Conservation (phyloP, 2,113 vertebrate genomes). For the Solenodon paradoxus region DNA sequence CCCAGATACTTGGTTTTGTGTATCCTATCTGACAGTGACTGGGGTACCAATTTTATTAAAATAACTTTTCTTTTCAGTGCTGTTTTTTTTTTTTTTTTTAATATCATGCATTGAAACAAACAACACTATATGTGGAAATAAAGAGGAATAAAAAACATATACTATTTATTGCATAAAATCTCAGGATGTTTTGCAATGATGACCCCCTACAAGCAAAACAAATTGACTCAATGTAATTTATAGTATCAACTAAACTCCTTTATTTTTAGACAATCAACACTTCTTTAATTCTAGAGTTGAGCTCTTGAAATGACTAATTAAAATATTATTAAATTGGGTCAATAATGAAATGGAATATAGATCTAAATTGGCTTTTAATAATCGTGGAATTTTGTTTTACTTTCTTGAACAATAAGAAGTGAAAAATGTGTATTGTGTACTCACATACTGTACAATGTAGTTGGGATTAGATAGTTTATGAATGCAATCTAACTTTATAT, state of each 20-base stretch:
- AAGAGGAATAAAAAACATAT: not conserved
- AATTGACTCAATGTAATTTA: slow-evolving; percentile 56
- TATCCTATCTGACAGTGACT: not conserved
- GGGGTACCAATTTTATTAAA: not conserved
- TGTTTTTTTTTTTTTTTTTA: not conserved
- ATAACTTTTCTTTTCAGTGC: not conserved
- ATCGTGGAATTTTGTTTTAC: slow-evolving; percentile 59
- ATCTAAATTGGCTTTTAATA: slow-evolving; percentile 62
- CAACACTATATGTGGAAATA: not conserved
- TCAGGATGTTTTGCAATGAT: slow-evolving; percentile 38
- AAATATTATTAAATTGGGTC: slow-evolving; percentile 65
- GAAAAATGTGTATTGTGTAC: slow-evolving; percentile 61
- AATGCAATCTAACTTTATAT: slow-evolving; percentile 68
- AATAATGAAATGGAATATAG: slow-evolving; percentile 51
- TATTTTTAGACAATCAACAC: slow-evolving; percentile 43
- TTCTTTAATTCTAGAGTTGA: slow-evolving; percentile 20
- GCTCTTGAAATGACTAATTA: slow-evolving; percentile 62
- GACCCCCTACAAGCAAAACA: slow-evolving; percentile 51
- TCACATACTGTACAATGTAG: not conserved
- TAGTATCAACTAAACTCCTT: slow-evolving; percentile 27
- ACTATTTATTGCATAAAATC: slow-evolving; percentile 24
- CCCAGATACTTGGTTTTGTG: not conserved
- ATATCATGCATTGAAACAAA: slow-evolving; percentile 3
- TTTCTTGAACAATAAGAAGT: slow-evolving; percentile 64
- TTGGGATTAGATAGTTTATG: slow-evolving; percentile 72